Percentiles rank a stretch among this genome's conserved stretches.
Evolutionary conservation across 2,113 vertebrate genomes (phyloP).

Genomic region (Etheostoma spectabile): DNA sequence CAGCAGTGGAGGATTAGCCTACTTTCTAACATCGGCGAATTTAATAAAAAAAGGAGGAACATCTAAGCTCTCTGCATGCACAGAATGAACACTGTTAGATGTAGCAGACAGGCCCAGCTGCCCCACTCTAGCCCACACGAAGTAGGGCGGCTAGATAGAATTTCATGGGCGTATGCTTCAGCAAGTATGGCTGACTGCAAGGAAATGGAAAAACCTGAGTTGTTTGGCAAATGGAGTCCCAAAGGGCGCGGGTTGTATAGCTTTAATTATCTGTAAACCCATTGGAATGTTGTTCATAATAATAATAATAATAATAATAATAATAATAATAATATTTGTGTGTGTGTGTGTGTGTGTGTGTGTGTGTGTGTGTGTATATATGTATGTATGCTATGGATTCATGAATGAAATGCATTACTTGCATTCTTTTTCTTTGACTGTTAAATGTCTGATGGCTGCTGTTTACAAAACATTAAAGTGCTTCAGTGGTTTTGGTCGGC

Average conservation of each 20-base stretch:
- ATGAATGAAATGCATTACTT: not conserved
- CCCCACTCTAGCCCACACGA: conserved; percentile 59
- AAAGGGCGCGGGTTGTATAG: conserved; percentile 5
- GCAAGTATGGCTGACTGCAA: conserved; percentile 79
- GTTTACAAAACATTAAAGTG: conserved; percentile 52
- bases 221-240: conserved; percentile 47
- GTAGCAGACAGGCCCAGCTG: conserved; percentile 50
- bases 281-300: not conserved
- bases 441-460: conserved; percentile 8
- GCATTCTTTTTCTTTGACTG: not conserved
- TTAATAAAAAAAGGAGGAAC: conserved; percentile 11
- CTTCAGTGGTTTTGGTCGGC: conserved; percentile 47
- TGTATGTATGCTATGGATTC: not conserved
- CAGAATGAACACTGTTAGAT: conserved; percentile 8
- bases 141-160: conserved; percentile 67
- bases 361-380: no score
- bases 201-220: conserved; percentile 71
- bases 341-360: no score
- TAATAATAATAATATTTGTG: no score
- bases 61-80: conserved; percentile 20
- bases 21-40: conserved; percentile 58
- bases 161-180: conserved; percentile 85
- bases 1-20: conserved; percentile 60
- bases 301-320: no score
- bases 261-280: not conserved